Base-by-base conservation (phyloP, 2,113 vertebrate genomes). In the Recurvirostra avosetta region DNA sequence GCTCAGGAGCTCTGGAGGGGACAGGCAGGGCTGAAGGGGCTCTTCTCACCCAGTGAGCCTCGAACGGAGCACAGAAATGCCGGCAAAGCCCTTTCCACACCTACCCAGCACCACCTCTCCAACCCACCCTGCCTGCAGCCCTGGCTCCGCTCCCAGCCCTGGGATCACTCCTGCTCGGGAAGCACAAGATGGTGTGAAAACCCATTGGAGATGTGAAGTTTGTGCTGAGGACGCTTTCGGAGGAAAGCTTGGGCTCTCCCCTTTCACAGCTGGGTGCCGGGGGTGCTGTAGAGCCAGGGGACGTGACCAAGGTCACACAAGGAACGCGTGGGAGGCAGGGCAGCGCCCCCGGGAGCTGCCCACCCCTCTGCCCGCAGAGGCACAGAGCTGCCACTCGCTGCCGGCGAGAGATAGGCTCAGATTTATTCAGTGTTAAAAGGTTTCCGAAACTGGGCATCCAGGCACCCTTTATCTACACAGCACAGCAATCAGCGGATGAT, bases 401-500 rank as follows among this genome's bases (percentile, higher is more conserved):
- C 83, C 2, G 0, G 27, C 15, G 32, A 84, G 58, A 90, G 87
- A 96, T 61, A 82, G 68, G 22, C 77, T 76, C 59, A 56, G 61
- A 92, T 85, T 90, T 43, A 94, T 77, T 52, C 78, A 32, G 47
- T 0, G 0, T 56, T 67, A 34, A 74, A 90, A 91, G 41, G 30
- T 59, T 86, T 59, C 90, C 75, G 38, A 92, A 91, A 61, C 67
- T 2, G 18, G 40, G 40, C 58, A 43, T 14, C 18, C 3, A 80
- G 71, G 27, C 49, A 83, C 73, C 77, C 58, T 74, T 92, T 92
- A 91, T 92, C 96, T 94, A 47, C 81, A 92, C 94, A 97, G 75
- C 12, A 2, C 84, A 92, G 75, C 67, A 74, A 96, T 79, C 84
- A 8, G 71, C 8, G 52, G 87, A 27, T 63, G 58, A 86, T 95